A percentile compares a stretch with the other conserved stretches of the same genome.
Evolutionary conservation across 2,797 vertebrate genomes (phyloP).

Genomic region (Carcharodon carcharias): DNA sequence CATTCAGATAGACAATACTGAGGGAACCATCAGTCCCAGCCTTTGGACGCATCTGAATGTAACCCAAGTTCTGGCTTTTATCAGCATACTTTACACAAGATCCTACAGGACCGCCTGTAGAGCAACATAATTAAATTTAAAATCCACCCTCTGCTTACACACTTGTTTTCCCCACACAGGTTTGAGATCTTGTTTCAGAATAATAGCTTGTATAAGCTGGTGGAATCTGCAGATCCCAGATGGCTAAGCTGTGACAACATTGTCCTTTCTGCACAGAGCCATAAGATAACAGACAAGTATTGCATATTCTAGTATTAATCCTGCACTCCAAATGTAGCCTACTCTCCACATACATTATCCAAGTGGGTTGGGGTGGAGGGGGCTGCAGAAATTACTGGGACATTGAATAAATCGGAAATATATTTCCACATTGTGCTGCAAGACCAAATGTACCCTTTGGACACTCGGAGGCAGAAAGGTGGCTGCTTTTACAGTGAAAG

Average conservation of each 20-base stretch:
- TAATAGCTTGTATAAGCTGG: not conserved
- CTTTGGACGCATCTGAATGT: conserved; percentile 77
- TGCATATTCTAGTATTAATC: not conserved
- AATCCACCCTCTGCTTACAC: not conserved
- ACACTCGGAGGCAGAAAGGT: not conserved
- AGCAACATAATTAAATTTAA: conserved; percentile 19
- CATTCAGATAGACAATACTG: conserved; percentile 79
- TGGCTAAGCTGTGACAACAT: not conserved
- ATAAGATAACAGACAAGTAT: not conserved
- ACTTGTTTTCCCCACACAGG: not conserved
- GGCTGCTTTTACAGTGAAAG: not conserved
- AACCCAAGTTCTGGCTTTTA: conserved; percentile 68
- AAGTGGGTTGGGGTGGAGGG: not conserved
- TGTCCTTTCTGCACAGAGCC: not conserved
- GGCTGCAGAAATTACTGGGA: not conserved
- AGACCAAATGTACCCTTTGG: not conserved
- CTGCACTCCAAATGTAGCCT: not conserved
- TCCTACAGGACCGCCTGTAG: conserved; percentile 72
- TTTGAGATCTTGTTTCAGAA: not conserved
- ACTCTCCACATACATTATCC: not conserved
- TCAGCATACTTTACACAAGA: conserved; percentile 64
- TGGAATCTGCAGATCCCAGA: not conserved
- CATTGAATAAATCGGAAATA: not conserved
- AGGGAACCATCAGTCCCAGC: conserved; percentile 72
- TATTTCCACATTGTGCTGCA: not conserved